Conservation (phyloP, 2,888 invertebrate genomes). For the Aphodius sticticus region DNA sequence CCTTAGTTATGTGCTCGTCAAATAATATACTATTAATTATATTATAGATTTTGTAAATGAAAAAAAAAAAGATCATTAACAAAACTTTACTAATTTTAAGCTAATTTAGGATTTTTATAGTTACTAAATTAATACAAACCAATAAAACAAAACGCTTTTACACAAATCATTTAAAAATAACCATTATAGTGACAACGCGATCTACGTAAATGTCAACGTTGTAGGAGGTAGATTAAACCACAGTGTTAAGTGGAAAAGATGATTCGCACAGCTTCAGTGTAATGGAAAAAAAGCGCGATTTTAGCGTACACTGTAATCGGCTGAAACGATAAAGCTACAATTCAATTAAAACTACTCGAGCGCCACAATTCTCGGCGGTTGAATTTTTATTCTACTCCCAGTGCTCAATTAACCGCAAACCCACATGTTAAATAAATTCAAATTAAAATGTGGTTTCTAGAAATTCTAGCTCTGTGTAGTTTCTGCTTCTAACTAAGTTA, state of each 20-base stretch:
- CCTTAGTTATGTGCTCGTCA: no score
- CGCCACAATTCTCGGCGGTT: background rate
- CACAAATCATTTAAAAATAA: no score
- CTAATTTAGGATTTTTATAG: no score
- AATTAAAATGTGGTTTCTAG: background rate
- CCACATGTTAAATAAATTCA: background rate
- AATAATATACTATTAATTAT: no score
- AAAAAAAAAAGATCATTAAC: no score
- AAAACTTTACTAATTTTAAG: no score
- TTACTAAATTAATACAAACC: no score
- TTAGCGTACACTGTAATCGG: background rate
- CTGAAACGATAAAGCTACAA: background rate
- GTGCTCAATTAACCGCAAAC: background rate
- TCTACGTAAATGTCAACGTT: background rate
- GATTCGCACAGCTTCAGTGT: slow-evolving; percentile 4
- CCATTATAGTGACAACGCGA: no score
- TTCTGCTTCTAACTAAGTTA: background rate
- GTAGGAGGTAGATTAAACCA: background rate
- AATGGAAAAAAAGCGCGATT: background rate
- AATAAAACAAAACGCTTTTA: no score
- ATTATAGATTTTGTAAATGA: no score
- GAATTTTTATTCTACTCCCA: background rate
- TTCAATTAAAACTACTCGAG: background rate
- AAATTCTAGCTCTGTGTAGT: background rate
- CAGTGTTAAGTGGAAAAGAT: background rate